A percentile compares a stretch with the other conserved stretches of the same genome.
Conservation (phyloP, 2,113 vertebrate genomes). For the Nesospiza acunhae region DNA sequence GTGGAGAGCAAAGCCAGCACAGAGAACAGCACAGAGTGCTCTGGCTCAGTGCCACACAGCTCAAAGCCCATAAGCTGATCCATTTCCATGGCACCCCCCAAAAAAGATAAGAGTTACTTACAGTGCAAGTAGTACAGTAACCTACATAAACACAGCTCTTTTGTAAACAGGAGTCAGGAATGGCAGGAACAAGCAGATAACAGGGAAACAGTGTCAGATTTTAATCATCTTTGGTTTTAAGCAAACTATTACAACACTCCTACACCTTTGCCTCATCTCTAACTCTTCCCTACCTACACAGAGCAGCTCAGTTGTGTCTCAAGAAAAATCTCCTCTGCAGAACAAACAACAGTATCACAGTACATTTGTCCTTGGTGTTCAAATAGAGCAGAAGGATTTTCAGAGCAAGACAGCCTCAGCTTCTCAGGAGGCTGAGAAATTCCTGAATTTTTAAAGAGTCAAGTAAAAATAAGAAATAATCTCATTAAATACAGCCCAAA, state of each 20-base stretch:
- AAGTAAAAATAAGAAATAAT: background rate
- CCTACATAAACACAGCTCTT: conserved; percentile 13
- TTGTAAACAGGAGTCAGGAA: background rate
- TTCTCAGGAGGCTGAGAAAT: background rate
- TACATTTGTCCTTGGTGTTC: background rate
- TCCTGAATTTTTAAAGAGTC: background rate
- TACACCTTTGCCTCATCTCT: background rate
- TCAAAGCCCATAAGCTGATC: background rate
- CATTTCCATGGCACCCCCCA: background rate
- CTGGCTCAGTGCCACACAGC: background rate
- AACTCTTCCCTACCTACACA: background rate
- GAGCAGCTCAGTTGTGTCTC: background rate
- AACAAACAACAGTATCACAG: background rate
- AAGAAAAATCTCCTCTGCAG: background rate
- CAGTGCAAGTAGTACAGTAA: background rate
- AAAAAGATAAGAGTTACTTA: conserved; percentile 1
- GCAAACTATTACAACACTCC: background rate
- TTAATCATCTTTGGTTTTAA: background rate
- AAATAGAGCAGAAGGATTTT: background rate
- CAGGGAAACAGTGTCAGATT: background rate
- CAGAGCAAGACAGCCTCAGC: background rate
- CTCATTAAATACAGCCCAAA: background rate
- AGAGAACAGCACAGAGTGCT: background rate
- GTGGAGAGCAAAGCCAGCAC: background rate
- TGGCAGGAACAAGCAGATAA: conserved; percentile 15